Evolutionary conservation across 2,113 vertebrate species (phyloP).

Genomic region (Clinocottus analis): DNA sequence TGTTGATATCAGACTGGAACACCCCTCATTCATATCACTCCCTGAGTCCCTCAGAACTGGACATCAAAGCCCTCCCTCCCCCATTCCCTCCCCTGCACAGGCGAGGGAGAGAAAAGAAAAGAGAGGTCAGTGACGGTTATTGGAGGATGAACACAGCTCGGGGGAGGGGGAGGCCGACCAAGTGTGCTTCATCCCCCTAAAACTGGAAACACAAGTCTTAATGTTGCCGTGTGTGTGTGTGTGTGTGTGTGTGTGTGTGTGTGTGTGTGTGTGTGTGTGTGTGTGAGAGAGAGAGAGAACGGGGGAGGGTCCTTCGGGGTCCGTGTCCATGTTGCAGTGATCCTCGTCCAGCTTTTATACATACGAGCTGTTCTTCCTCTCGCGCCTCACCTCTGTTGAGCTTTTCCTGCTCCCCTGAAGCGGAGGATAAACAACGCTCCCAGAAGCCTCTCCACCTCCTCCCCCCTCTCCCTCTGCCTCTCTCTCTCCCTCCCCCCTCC

Average conservation of each 20-base stretch:
- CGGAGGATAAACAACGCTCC: slow-evolving; percentile 52
- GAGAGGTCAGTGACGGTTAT: slow-evolving; percentile 51
- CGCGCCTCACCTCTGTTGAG: slow-evolving; percentile 40
- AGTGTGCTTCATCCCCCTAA: slow-evolving; percentile 52
- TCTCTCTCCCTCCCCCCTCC: background rate
- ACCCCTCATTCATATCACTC: slow-evolving; percentile 30
- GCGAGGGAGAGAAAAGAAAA: slow-evolving; percentile 46
- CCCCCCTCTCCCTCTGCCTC: slow-evolving; percentile 7
- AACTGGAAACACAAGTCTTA: slow-evolving; percentile 60
- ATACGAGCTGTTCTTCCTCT: slow-evolving; percentile 35
- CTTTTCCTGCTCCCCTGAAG: slow-evolving; percentile 32
- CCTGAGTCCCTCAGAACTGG: slow-evolving; percentile 63
- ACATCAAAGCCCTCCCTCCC: slow-evolving; percentile 62
- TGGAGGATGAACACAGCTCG: slow-evolving; percentile 56
- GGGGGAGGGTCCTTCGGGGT: slow-evolving; percentile 43
- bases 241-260: slow-evolving; percentile 7
- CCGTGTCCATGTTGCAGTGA: slow-evolving; percentile 58
- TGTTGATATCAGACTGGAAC: slow-evolving; percentile 54
- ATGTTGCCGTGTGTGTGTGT: slow-evolving; percentile 35
- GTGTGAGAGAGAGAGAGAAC: background rate
- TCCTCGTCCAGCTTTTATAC: slow-evolving; percentile 54
- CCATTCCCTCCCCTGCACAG: slow-evolving; percentile 39
- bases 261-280: slow-evolving; percentile 27
- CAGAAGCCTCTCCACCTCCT: slow-evolving; percentile 6
- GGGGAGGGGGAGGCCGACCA: slow-evolving; percentile 53